These are phyloP conservation scores for Urocolius indicus DNA, from an alignment of 2,113 vertebrate genomes.

Conservation along the genomic window DNA sequence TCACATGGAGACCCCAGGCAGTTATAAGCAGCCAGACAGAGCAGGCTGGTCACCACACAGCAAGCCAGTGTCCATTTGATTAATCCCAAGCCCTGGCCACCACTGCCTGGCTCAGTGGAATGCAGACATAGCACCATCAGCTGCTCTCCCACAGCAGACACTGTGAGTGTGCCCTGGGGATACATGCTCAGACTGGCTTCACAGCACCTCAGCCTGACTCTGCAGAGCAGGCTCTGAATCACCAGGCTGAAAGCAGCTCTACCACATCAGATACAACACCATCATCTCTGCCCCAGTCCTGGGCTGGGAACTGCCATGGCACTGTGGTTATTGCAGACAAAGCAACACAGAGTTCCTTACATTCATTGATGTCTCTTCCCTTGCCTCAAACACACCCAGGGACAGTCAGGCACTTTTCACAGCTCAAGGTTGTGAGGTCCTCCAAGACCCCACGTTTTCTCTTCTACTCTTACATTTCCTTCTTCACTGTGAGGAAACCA, in stretches of 20 bases:
- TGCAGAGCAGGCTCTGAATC: neutral
- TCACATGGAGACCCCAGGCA: neutral
- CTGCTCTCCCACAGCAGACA: rapidly evolving
- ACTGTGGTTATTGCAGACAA: neutral
- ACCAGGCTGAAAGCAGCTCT: neutral
- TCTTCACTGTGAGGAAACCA: neutral
- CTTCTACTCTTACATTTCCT: neutral
- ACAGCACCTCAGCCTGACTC: rapidly evolving
- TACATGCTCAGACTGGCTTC: neutral
- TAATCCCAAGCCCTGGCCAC: neutral
- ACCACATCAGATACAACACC: neutral
- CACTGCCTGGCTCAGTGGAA: neutral
- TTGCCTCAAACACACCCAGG: neutral
- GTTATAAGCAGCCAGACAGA: neutral
- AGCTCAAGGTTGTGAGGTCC: rapidly evolving
- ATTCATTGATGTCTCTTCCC: neutral
- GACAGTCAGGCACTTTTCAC: neutral
- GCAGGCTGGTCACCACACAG: neutral
- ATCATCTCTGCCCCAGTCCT: neutral
- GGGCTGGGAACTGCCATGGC: neutral
- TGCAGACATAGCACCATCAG: neutral
- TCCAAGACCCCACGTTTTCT: neutral
- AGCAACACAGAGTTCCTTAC: neutral
- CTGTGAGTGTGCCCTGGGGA: rapidly evolving
- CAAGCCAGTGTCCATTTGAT: rapidly evolving